phyloP scores from a whole-genome alignment of 2,888 invertebrate species.

The Lamproptera curius region DNA sequence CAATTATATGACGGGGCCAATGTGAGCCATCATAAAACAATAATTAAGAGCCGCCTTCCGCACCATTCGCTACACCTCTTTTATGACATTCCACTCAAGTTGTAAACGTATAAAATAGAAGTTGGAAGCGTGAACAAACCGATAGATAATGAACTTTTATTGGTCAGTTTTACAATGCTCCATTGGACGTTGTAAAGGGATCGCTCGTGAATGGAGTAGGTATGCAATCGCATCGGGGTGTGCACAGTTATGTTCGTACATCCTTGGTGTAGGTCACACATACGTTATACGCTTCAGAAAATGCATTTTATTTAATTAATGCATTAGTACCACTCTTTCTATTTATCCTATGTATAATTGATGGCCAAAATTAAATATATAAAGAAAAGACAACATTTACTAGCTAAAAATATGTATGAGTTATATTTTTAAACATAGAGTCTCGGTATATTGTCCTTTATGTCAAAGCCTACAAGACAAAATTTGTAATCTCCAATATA shows the following conservation, averaged over 20 bases:
- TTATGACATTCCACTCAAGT: slow-evolving; percentile 49
- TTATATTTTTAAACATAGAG: no score
- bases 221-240: slow-evolving; percentile 35
- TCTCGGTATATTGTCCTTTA: no score
- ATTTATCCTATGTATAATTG: no score
- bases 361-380: no score
- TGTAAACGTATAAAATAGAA: slow-evolving; percentile 74
- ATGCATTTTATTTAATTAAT: no score
- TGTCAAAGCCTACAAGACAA: no score
- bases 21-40: slow-evolving; percentile 19
- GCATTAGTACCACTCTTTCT: no score
- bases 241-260: slow-evolving; percentile 17
- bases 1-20: slow-evolving; percentile 18
- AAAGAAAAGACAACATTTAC: no score
- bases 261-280: no score
- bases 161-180: slow-evolving; percentile 75
- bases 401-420: no score
- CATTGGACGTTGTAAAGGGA: slow-evolving; percentile 64
- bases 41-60: slow-evolving; percentile 17
- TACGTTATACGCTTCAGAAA: no score
- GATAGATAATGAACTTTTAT: slow-evolving; percentile 78
- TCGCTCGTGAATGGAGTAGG: slow-evolving; percentile 42
- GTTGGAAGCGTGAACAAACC: slow-evolving; percentile 72
- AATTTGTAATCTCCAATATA: no score
- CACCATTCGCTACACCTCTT: slow-evolving; percentile 36